Evolutionary conservation across 2,797 vertebrate species (phyloP).

Genomic region (Synaphobranchus kaupii): DNA sequence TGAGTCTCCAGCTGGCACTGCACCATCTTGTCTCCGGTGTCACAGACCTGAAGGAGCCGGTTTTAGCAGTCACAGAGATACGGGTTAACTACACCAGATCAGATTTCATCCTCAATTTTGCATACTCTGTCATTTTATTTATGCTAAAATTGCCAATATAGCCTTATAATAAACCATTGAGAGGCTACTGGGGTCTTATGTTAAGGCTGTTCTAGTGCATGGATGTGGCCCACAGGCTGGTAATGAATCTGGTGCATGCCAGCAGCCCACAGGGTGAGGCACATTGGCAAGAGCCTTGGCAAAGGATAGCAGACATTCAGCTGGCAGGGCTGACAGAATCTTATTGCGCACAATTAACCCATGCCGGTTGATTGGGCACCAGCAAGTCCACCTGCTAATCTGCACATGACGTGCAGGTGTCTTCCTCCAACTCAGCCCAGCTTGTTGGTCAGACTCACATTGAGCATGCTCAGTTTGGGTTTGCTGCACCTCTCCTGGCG

Average conservation of each 20-base stretch:
- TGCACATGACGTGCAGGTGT: not conserved
- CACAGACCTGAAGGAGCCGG: constrained; percentile 70
- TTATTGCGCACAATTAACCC: not conserved
- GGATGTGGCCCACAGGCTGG: not conserved
- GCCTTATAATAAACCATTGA: not conserved
- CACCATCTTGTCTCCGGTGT: constrained; percentile 97
- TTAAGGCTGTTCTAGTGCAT: not conserved
- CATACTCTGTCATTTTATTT: not conserved
- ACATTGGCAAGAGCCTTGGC: no score
- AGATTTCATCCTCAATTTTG: not conserved
- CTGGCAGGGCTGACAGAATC: not conserved
- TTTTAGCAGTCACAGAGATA: constrained; percentile 9
- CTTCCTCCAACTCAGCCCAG: not conserved
- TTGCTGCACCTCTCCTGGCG: constrained; percentile 91
- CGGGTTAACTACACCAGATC: not conserved
- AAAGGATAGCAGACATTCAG: not conserved
- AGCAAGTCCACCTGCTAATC: no score
- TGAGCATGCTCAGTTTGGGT: constrained; percentile 93
- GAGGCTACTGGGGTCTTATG: not conserved
- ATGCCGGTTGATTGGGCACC: not conserved
- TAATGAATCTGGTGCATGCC: not conserved
- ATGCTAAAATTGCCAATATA: not conserved
- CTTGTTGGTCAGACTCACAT: constrained; percentile 74
- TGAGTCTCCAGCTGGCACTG: constrained; percentile 98
- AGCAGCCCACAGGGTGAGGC: not conserved